Evolutionary conservation across 2,888 invertebrate species (phyloP).

Genomic region (Galerucella pusilla): DNA sequence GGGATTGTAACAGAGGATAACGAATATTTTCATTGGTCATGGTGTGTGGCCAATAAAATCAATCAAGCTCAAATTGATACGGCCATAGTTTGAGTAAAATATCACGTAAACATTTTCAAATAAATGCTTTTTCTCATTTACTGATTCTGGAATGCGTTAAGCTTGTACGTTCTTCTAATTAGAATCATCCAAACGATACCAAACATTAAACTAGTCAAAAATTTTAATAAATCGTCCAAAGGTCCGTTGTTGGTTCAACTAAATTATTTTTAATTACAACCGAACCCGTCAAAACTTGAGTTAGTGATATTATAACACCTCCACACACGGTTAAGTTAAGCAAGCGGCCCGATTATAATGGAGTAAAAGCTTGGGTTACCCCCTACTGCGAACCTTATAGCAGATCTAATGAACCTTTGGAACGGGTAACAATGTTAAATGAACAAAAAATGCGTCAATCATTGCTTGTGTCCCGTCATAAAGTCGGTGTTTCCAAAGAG

Average conservation of each 20-base stretch:
- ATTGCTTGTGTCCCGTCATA: conserved; percentile 49
- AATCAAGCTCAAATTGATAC: background rate
- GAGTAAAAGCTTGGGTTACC: conserved; percentile 47
- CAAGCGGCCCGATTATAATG: conserved; percentile 38
- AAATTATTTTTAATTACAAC: conserved; percentile 52
- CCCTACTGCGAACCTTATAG: conserved; percentile 51
- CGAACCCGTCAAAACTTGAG: conserved; percentile 49
- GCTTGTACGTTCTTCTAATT: background rate
- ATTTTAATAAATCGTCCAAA: conserved; percentile 28
- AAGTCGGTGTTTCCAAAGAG: conserved; percentile 40
- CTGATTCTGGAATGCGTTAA: background rate
- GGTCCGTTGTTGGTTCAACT: conserved; percentile 44
- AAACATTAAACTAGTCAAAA: conserved; percentile 20
- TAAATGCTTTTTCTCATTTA: background rate
- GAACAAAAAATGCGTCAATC: conserved; percentile 56
- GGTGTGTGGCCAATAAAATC: background rate
- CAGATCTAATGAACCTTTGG: conserved; percentile 60
- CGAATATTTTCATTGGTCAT: conserved; percentile 1
- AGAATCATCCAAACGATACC: background rate
- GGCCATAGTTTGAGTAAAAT: background rate
- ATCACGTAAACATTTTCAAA: background rate
- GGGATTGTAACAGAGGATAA: background rate
- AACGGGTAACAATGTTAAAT: conserved; percentile 57
- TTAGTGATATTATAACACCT: conserved; percentile 50
- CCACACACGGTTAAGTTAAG: conserved; percentile 44